Percentiles rank a stretch among this genome's conserved stretches.
phyloP scores from a whole-genome alignment of 2,113 vertebrate genomes.

The Pan paniscus region DNA sequence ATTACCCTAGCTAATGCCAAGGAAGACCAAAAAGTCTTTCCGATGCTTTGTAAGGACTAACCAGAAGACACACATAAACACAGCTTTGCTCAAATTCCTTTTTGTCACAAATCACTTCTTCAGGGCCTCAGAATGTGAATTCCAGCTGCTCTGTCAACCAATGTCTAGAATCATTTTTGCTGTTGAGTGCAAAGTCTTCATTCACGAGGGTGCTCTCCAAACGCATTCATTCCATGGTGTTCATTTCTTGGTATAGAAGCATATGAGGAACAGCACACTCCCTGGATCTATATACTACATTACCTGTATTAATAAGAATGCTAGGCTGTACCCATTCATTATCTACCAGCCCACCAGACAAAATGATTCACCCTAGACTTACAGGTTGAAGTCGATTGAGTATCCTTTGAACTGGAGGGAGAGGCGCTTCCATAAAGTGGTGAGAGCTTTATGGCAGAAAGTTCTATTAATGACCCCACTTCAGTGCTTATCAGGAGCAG shows the following conservation, averaged over 20 bases:
- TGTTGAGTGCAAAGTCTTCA: neutral
- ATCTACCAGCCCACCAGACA: neutral
- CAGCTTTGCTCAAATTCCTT: neutral
- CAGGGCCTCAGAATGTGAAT: neutral
- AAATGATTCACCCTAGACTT: conserved; percentile 39
- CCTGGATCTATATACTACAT: neutral
- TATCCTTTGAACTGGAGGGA: conserved; percentile 40
- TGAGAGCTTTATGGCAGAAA: conserved; percentile 54
- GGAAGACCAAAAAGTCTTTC: neutral
- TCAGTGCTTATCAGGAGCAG: conserved; percentile 65
- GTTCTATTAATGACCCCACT: conserved; percentile 62
- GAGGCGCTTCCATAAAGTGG: conserved; percentile 1
- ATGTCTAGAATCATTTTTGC: neutral
- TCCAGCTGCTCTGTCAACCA: neutral
- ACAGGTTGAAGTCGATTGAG: conserved; percentile 4
- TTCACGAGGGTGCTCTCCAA: neutral
- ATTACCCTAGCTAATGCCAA: neutral
- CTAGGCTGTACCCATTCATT: neutral
- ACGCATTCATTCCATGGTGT: neutral
- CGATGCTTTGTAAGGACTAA: neutral
- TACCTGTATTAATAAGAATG: neutral
- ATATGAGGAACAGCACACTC: neutral
- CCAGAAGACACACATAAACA: neutral
- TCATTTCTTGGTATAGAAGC: neutral
- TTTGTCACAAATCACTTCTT: neutral